phyloP scores from a whole-genome alignment of 64 coral and sea anemone genomes.

The Montipora efflorescens region DNA sequence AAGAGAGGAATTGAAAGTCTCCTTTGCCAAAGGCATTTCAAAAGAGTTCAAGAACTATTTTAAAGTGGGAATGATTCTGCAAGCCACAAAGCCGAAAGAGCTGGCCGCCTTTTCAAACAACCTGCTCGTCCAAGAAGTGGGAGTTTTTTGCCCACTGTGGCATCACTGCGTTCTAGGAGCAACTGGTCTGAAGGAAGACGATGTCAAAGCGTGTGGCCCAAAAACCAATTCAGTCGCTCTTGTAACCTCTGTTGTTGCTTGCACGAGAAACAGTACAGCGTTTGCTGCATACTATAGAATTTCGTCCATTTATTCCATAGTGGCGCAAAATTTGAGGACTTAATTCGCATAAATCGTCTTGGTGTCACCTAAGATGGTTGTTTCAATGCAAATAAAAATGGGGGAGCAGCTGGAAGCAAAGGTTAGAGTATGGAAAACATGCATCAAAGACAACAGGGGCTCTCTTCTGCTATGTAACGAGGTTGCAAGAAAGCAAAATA shows the following conservation, averaged over 20 bases:
- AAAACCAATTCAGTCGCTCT: background rate
- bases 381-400: no score
- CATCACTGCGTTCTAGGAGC: background rate
- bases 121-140: background rate
- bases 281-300: slow-evolving; percentile 1
- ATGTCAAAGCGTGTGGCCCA: background rate
- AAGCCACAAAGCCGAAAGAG: slow-evolving; percentile 43
- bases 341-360: no score
- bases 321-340: slow-evolving; percentile 4
- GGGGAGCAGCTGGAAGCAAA: background rate
- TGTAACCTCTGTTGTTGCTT: background rate
- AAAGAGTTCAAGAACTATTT: background rate
- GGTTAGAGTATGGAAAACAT: background rate
- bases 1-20: background rate
- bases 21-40: background rate
- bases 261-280: background rate
- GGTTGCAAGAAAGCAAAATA: background rate
- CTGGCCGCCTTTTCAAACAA: slow-evolving; percentile 45
- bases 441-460: background rate
- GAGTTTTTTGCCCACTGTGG: slow-evolving; percentile 17
- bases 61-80: no score
- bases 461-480: background rate
- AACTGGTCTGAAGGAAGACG: background rate
- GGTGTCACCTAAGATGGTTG: no score
- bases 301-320: slow-evolving; percentile 24